Evolutionary conservation across 2,888 invertebrate species (phyloP).

Genomic region (Tridacna crocea): DNA sequence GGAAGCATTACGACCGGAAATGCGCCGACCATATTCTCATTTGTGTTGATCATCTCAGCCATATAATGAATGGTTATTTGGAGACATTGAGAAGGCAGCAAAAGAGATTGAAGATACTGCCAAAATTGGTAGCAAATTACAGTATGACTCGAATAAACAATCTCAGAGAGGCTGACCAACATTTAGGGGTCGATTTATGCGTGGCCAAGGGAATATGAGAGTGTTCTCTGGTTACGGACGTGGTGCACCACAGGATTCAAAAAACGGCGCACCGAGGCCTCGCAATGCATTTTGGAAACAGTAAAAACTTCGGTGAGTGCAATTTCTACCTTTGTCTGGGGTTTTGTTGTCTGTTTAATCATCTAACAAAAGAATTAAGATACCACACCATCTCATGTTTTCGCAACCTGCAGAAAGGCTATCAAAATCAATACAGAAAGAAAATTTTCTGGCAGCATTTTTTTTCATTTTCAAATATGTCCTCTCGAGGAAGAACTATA

Average conservation of each 20-base stretch:
- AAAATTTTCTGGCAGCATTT: no score
- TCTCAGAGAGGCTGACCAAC: neutral
- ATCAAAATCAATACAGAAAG: no score
- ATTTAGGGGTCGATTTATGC: slow-evolving; percentile 10
- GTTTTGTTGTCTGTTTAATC: no score
- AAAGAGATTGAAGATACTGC: slow-evolving; percentile 25
- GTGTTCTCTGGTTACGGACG: neutral
- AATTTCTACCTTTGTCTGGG: no score
- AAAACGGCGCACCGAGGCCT: slow-evolving; percentile 2
- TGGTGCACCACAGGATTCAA: neutral
- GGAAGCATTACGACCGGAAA: slow-evolving; percentile 13
- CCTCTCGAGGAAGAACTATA: no score
- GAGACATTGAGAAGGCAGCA: slow-evolving; percentile 18
- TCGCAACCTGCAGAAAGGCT: no score
- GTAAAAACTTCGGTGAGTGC: no score
- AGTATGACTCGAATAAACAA: neutral
- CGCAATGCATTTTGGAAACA: neutral
- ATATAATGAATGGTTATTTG: slow-evolving; percentile 17
- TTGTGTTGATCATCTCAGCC: slow-evolving; percentile 12
- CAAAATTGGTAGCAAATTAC: slow-evolving; percentile 24
- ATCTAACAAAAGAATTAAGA: no score
- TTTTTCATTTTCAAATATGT: no score
- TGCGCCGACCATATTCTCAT: no score
- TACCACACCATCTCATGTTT: no score
- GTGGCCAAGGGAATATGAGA: neutral